Conservation (phyloP, 2,797 vertebrate genomes). For the Neosilurus hyrtlii region DNA sequence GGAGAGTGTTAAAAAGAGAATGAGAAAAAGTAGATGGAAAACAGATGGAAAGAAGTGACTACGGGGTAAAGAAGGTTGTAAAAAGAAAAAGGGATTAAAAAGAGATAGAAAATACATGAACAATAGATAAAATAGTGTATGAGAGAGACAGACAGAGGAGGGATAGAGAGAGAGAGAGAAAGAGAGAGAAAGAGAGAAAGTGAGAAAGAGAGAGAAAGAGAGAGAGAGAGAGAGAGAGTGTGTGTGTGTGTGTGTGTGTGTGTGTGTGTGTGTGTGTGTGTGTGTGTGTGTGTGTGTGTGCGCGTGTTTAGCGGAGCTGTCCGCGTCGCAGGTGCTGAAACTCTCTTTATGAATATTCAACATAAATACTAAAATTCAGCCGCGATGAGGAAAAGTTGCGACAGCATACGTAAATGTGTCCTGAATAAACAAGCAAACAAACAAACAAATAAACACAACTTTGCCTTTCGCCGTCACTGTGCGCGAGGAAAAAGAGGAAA, state of each 20-base stretch:
- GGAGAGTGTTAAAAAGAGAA: neutral
- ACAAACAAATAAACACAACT: constrained; percentile 8
- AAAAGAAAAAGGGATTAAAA: too few relatives aligned
- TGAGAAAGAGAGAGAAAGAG: too few relatives aligned
- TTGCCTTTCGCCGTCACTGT: neutral
- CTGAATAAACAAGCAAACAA: neutral
- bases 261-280: too few relatives aligned
- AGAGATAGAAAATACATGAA: too few relatives aligned
- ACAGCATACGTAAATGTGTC: too few relatives aligned
- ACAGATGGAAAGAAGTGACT: neutral
- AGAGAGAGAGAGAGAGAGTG: neutral
- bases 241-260: too few relatives aligned
- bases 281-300: too few relatives aligned
- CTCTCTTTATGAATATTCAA: neutral
- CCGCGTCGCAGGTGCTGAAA: constrained; percentile 16
- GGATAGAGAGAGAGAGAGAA: neutral
- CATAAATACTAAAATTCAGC: neutral
- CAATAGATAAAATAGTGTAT: too few relatives aligned
- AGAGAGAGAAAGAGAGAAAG: neutral
- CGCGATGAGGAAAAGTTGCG: neutral
- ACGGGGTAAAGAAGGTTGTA: neutral
- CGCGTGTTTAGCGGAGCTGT: neutral
- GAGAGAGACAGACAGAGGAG: too few relatives aligned
- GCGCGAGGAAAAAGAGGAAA: neutral
- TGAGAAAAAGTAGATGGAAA: neutral